Conservation (phyloP, 2,888 invertebrate genomes). For the Atethmia centrago region DNA sequence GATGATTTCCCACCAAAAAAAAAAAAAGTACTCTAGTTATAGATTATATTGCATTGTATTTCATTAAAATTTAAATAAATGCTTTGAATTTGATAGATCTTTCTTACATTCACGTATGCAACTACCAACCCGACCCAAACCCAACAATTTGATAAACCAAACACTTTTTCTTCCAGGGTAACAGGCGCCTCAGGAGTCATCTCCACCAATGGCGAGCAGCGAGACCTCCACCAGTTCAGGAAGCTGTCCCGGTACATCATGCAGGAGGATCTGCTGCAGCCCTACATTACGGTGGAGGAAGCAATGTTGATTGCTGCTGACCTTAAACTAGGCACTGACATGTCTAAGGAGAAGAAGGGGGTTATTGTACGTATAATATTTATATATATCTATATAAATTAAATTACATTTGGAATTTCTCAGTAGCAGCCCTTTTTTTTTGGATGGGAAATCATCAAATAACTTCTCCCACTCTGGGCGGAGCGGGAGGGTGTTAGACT, state of each 20-base stretch:
- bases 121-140: not conserved
- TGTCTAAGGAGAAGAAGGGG: conserved; percentile 91
- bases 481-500: no score
- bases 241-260: conserved; percentile 98
- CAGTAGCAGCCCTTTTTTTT: no score
- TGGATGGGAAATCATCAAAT: no score
- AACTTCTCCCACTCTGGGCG: no score
- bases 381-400: not conserved
- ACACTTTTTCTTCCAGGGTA: conserved; percentile 87
- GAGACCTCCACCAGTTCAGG: conserved; percentile 94
- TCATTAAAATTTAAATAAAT: no score
- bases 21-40: no score
- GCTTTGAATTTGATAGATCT: not conserved
- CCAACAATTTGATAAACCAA: not conserved
- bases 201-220: conserved; percentile 94
- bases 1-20: no score
- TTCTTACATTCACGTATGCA: not conserved
- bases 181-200: conserved; percentile 93
- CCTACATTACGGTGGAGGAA: conserved; percentile 96
- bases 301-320: conserved; percentile 97
- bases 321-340: conserved; percentile 94
- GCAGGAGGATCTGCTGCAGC: conserved; percentile 97
- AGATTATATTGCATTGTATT: no score
- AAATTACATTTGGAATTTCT: no score
- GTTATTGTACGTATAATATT: conserved; percentile 90